phyloP scores from a whole-genome alignment of 2,888 invertebrate species.

The Chymomyza amoena region DNA sequence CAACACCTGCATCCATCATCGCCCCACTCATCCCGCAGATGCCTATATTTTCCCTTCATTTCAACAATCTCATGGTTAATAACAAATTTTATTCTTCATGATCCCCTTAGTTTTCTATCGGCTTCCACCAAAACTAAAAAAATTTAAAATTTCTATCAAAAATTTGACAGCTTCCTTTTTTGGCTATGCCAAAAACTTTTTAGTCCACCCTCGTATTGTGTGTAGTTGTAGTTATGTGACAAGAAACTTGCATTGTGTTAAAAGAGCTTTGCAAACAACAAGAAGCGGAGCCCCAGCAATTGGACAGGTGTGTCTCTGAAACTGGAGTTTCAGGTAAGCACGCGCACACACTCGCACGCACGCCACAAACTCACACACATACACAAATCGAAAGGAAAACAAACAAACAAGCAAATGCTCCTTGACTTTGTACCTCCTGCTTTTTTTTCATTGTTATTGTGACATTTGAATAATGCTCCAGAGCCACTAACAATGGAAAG shows the following conservation, averaged over 20 bases:
- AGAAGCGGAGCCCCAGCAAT: background rate
- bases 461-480: conserved; percentile 10
- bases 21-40: no score
- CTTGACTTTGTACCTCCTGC: background rate
- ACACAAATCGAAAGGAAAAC: background rate
- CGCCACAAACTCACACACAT: background rate
- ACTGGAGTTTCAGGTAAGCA: background rate
- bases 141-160: no score
- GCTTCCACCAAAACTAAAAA: no score
- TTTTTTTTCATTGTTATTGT: conserved; percentile 8
- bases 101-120: no score
- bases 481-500: background rate
- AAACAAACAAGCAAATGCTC: background rate
- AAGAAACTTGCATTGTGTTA: background rate
- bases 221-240: background rate
- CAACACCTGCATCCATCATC: no score
- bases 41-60: no score
- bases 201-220: background rate
- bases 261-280: background rate
- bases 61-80: no score
- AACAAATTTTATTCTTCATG: no score
- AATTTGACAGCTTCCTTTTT: no score
- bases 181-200: no score
- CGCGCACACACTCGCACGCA: background rate
- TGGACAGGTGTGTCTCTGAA: background rate